Evolutionary conservation across 2,113 vertebrate genomes (phyloP), one percentile per base, ranked within the genome.

Genomic region (Benitochromis conjunctus): DNA sequence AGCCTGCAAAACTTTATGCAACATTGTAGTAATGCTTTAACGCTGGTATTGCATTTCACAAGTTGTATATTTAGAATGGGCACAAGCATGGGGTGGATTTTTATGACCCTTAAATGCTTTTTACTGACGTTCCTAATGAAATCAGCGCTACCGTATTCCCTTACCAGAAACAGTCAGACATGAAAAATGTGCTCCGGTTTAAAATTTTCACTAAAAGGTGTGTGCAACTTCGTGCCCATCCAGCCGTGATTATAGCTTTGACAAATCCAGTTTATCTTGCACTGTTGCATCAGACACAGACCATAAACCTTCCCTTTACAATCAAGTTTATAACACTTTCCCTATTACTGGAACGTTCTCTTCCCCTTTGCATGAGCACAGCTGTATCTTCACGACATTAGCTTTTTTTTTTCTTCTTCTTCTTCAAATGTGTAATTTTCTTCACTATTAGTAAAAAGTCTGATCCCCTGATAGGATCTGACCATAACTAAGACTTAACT

Each of bases 301-400:
- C 84, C 88, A 94, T 94, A 95, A 95, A 95, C 9, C 62, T 86
- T 71, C 36, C 80, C 82, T 92, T 95, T 94, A 93, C 87, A 85
- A 80, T 92, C 77, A 78, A 71, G 62, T 93, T 94, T 85, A 92
- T 82, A 83, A 81, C 58, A 54, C 81, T 84, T 85, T 89, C 62
- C 38, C 76, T 87, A 69, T 29, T 24, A 85, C 76, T 79, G 48
- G 29, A 85, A 88, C 51, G 13, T 87, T 90, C 38, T 79, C 69
- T 41, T 91, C 88, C 80, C 16, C 69, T 79, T 88, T 90, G 21
- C 26, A 24, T 81, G 88, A 90, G 89, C 88, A 87, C 31, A 81
- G 71, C 69, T 80, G 82, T 85, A 71, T 31, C 51, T 36, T 36
- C n/a, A 54, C 21, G 7, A 57, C 76, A 57, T 26, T 69, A 43